These are phyloP conservation scores for Chaenodraco wilsoni DNA, from an alignment of 2,797 vertebrate species.

Conservation along the genomic window DNA sequence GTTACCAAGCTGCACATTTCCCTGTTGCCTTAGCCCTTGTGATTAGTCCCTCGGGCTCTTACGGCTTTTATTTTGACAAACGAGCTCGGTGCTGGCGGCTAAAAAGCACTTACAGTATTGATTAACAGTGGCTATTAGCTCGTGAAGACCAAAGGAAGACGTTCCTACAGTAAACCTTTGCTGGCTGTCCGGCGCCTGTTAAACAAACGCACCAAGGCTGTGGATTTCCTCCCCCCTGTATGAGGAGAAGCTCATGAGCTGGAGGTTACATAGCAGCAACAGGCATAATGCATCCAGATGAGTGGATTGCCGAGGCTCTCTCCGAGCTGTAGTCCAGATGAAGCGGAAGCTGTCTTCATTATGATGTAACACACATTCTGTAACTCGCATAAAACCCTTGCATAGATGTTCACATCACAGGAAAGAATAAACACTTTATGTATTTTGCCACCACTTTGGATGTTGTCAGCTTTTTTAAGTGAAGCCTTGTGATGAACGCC, in stretches of 20 bases:
- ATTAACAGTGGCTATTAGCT: slow-evolving; percentile 79
- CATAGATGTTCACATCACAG: slow-evolving; percentile 1
- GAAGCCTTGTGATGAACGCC: not conserved
- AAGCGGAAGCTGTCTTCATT: slow-evolving; percentile 34
- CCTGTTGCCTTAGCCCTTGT: slow-evolving; percentile 69
- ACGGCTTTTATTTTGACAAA: slow-evolving; percentile 82
- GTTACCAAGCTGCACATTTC: slow-evolving; percentile 62
- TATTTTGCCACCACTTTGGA: not conserved
- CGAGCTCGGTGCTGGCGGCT: slow-evolving; percentile 66
- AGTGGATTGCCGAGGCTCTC: slow-evolving; percentile 56
- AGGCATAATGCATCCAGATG: slow-evolving; percentile 57
- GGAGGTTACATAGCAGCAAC: slow-evolving; percentile 50
- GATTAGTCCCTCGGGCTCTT: slow-evolving; percentile 73
- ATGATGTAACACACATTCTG: slow-evolving; percentile 14
- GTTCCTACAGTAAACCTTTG: slow-evolving; percentile 62
- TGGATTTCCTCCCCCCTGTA: slow-evolving; percentile 70
- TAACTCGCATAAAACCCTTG: slow-evolving; percentile 18
- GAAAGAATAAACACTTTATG: not conserved
- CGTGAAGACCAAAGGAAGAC: slow-evolving; percentile 60
- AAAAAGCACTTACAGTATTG: slow-evolving; percentile 81
- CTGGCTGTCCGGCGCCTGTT: slow-evolving; percentile 60
- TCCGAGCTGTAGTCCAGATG: slow-evolving; percentile 32
- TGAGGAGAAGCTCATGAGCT: slow-evolving; percentile 61
- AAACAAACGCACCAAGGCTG: slow-evolving; percentile 66
- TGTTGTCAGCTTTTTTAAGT: not conserved